A percentile compares a stretch with the other conserved stretches of the same genome.
Conservation (phyloP, 1,140 invertebrate genomes). For the Drosophila santomea region DNA sequence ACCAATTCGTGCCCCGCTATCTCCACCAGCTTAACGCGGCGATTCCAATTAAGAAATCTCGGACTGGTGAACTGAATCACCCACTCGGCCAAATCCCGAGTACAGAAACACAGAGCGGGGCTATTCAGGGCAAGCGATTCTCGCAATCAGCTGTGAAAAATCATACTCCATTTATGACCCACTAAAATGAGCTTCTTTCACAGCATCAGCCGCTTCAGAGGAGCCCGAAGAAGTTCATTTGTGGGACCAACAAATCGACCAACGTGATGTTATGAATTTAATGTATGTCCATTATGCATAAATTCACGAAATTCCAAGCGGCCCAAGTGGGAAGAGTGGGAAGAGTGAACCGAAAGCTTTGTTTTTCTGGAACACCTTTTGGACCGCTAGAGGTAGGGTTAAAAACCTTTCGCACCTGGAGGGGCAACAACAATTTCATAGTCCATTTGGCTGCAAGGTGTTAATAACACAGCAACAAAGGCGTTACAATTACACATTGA, state of each 20-base stretch:
- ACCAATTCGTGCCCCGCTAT: too few relatives aligned
- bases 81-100: constrained; percentile 20
- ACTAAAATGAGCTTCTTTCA: constrained; percentile 68
- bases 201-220: constrained; percentile 52
- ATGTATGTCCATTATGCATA: constrained; percentile 80
- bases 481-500: constrained; percentile 82
- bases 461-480: constrained; percentile 79
- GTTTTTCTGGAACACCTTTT: constrained; percentile 55
- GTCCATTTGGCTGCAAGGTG: constrained; percentile 76
- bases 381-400: constrained; percentile 47
- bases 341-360: constrained; percentile 69
- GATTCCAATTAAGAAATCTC: constrained; percentile 27
- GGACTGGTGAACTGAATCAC: constrained; percentile 20
- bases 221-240: constrained; percentile 16
- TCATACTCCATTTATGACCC: constrained; percentile 78
- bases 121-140: constrained; percentile 67
- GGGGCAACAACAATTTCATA: constrained; percentile 54
- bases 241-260: constrained; percentile 9
- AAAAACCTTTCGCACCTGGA: constrained; percentile 64
- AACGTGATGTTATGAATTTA: constrained; percentile 77
- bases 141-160: constrained; percentile 83
- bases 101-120: constrained; percentile 64
- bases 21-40: background rate
- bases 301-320: constrained; percentile 77
- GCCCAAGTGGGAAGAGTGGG: constrained; percentile 30